Evolutionary conservation across 64 coral and sea anemone genomes (phyloP).

Genomic region (Trachythela sp.): DNA sequence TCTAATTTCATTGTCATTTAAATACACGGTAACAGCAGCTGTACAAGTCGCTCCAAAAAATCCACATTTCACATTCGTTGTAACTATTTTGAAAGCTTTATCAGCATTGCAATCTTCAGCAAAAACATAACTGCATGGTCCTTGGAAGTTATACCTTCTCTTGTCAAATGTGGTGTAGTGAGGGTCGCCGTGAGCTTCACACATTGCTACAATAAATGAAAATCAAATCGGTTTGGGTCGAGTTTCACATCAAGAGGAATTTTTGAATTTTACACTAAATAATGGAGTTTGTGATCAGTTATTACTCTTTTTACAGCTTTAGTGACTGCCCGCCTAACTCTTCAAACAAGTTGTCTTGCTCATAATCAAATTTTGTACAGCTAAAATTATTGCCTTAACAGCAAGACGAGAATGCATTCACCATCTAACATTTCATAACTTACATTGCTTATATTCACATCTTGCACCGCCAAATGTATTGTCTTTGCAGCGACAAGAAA

Average conservation of each 20-base stretch:
- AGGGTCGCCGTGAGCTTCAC: background rate
- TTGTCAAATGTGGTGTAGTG: slow-evolving; percentile 10
- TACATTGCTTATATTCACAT: background rate
- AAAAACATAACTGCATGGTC: background rate
- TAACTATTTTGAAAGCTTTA: background rate
- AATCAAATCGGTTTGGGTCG: background rate
- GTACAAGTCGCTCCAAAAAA: background rate
- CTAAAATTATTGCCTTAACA: background rate
- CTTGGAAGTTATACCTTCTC: background rate
- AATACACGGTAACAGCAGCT: background rate
- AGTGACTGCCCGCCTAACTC: too few species aligned
- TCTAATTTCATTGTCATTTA: background rate
- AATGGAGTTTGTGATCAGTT: background rate
- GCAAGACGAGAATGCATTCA: too few species aligned
- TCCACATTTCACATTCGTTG: background rate
- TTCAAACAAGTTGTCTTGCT: too few species aligned
- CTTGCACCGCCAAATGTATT: background rate
- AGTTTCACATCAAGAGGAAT: background rate
- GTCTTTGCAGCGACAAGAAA: background rate
- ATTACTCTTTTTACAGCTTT: too few species aligned
- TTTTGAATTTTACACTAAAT: background rate
- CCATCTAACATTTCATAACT: too few species aligned
- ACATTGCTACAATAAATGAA: background rate
- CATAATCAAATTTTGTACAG: too few species aligned
- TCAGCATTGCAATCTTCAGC: background rate